Conservation (phyloP, 2,888 invertebrate genomes). For the Polyommatus iphigenia region DNA sequence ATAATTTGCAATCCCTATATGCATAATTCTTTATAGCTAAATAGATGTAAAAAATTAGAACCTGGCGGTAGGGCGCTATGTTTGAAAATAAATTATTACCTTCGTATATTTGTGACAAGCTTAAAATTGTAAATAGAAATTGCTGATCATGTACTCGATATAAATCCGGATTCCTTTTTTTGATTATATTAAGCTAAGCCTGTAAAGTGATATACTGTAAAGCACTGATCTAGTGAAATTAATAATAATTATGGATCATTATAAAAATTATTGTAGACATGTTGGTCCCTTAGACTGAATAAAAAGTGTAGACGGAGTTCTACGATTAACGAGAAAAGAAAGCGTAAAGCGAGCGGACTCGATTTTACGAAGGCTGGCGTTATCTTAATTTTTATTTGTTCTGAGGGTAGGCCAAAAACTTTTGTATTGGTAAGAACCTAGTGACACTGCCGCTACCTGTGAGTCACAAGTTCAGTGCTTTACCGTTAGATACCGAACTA, state of each 20-base stretch:
- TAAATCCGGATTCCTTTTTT: conserved; percentile 48
- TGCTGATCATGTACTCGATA: conserved; percentile 53
- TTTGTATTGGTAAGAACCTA: not conserved
- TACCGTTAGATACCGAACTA: conserved; percentile 66
- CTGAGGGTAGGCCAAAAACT: conserved; percentile 6
- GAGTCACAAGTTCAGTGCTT: conserved; percentile 43
- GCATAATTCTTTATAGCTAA: conserved; percentile 26
- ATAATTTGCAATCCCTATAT: conserved; percentile 45
- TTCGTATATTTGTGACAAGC: conserved; percentile 59
- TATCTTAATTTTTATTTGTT: not conserved
- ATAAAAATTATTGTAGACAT: not conserved
- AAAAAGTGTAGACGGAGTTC: not conserved
- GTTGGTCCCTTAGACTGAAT: not conserved
- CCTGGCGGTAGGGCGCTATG: conserved; percentile 53
- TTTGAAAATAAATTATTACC: conserved; percentile 47
- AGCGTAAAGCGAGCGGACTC: not conserved
- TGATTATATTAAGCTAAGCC: conserved; percentile 46
- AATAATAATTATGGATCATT: not conserved
- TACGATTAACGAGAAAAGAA: not conserved
- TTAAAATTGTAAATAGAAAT: conserved; percentile 66
- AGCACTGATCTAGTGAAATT: conserved; percentile 34
- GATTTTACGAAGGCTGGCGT: not conserved
- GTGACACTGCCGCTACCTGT: conserved; percentile 26
- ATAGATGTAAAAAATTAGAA: conserved; percentile 34
- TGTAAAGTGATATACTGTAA: conserved; percentile 46